Conservation (phyloP, 1,140 invertebrate genomes). For the Sminthurides bifidus region DNA sequence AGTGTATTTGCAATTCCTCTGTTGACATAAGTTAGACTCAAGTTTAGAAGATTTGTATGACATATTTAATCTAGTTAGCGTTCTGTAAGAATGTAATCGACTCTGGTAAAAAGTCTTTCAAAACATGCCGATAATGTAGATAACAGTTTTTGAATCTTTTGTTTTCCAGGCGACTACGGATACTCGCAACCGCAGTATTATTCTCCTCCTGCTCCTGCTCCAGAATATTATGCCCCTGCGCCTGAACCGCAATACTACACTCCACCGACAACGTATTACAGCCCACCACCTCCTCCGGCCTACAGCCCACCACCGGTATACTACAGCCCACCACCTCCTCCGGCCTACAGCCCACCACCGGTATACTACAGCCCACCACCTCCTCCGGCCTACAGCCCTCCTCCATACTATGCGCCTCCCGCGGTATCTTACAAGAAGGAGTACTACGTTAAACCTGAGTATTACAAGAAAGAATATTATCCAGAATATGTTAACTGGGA, state of each 20-base stretch:
- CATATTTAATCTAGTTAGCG: background rate
- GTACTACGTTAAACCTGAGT: conserved; percentile 8
- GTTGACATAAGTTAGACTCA: background rate
- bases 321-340: conserved; percentile 1
- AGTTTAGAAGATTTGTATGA: background rate
- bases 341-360: conserved; percentile 1
- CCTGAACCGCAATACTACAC: too few relatives aligned
- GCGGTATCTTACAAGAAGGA: background rate
- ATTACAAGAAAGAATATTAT: conserved; percentile 11
- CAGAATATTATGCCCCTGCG: background rate
- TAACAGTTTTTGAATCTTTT: background rate
- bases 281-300: background rate
- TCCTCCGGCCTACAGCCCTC: background rate
- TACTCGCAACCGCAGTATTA: background rate
- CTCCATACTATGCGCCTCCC: background rate
- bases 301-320: background rate
- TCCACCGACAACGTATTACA: background rate
- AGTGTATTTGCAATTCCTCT: too few relatives aligned
- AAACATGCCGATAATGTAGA: background rate
- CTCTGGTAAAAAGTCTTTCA: background rate
- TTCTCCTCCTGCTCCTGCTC: background rate
- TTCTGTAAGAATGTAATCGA: background rate
- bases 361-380: conserved; percentile 3
- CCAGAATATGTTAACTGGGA: conserved; percentile 29
- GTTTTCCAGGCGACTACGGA: too few relatives aligned